phyloP scores from a whole-genome alignment of 2,888 invertebrate genomes.

The Drosophila mayaguana region DNA sequence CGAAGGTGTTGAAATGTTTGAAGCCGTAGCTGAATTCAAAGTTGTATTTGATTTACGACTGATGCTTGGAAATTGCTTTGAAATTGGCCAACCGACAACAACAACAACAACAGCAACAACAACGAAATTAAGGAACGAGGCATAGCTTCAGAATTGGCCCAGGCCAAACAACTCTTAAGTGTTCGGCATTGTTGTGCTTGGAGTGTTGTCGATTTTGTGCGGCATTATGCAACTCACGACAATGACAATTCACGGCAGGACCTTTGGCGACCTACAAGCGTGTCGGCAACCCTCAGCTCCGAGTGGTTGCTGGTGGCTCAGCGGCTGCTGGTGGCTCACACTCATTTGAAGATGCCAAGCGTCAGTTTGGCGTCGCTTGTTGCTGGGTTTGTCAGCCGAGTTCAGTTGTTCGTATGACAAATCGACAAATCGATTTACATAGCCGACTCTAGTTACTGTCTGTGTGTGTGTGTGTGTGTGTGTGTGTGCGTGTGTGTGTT shows the following conservation, averaged over 20 bases:
- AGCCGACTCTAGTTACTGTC: conserved; percentile 30
- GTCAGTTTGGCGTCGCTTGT: conserved; percentile 37
- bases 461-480: no score
- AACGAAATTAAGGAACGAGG: conserved; percentile 58
- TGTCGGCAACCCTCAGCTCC: conserved; percentile 63
- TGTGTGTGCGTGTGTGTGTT: background rate
- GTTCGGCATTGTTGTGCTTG: conserved; percentile 6
- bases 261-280: conserved; percentile 81
- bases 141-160: conserved; percentile 68
- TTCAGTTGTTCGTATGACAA: conserved; percentile 65
- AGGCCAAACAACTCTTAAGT: conserved; percentile 45
- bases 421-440: conserved; percentile 77
- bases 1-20: conserved; percentile 78
- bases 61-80: conserved; percentile 77
- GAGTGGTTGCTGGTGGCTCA: background rate
- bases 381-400: conserved; percentile 34
- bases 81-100: conserved; percentile 63
- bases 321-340: conserved; percentile 50
- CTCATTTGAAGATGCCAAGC: conserved; percentile 67
- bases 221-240: conserved; percentile 81
- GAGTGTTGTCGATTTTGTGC: conserved; percentile 67
- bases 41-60: conserved; percentile 76
- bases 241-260: conserved; percentile 81
- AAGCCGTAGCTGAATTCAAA: conserved; percentile 41
- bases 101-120: background rate